phyloP scores from a whole-genome alignment of 1,140 invertebrate species.

The Meloidogyne floridensis region DNA sequence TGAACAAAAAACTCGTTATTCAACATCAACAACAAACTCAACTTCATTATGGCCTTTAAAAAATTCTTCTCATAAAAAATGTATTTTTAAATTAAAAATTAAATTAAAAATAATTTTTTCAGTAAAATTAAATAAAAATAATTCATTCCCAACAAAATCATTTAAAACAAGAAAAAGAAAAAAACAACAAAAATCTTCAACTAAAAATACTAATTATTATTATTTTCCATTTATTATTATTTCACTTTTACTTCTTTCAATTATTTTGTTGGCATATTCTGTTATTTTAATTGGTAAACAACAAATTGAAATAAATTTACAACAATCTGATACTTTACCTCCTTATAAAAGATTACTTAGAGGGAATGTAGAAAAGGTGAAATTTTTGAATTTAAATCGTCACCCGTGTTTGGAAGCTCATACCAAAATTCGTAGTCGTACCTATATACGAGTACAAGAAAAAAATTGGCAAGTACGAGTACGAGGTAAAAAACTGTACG shows the following conservation, averaged over 20 bases:
- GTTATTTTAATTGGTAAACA: not conserved
- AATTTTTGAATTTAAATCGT: not conserved
- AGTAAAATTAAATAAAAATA: not conserved
- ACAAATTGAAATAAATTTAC: not conserved
- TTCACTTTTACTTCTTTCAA: not conserved
- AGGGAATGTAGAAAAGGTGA: conserved; percentile 12
- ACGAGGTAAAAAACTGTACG: too few relatives aligned
- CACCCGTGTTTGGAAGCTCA: too few relatives aligned
- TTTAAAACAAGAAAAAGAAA: not conserved
- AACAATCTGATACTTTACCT: not conserved
- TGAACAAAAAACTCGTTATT: not conserved
- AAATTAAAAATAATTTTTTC: not conserved
- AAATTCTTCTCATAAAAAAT: not conserved
- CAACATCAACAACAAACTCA: not conserved
- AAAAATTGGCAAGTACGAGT: too few relatives aligned
- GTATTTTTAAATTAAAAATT: not conserved
- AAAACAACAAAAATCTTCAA: not conserved
- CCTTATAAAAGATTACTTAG: conserved; percentile 2
- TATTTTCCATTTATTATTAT: conserved; percentile 1
- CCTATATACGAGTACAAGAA: too few relatives aligned
- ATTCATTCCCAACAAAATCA: not conserved
- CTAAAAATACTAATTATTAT: not conserved
- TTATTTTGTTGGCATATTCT: not conserved
- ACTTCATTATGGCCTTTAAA: not conserved
- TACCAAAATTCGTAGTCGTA: too few relatives aligned